Evolutionary conservation across 2,888 invertebrate species (phyloP).

Genomic region (Seladonia tumulorum): DNA sequence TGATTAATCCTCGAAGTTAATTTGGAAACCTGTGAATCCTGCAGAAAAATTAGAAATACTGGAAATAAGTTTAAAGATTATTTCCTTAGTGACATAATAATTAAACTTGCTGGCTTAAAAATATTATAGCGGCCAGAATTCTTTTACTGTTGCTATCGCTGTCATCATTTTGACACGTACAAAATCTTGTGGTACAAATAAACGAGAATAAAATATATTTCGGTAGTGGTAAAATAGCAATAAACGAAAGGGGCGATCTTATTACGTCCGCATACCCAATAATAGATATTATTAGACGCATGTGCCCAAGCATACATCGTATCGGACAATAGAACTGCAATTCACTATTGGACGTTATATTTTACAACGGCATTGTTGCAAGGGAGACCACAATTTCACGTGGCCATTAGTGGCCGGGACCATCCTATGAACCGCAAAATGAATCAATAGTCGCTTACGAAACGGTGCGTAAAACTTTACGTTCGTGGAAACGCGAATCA

Average conservation of each 20-base stretch:
- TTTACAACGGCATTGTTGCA: constrained; percentile 10
- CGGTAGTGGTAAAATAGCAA: background rate
- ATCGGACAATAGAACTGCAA: background rate
- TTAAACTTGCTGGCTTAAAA: background rate
- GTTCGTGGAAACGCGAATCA: constrained; percentile 46
- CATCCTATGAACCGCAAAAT: constrained; percentile 42
- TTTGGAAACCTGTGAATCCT: background rate
- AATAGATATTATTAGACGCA: background rate
- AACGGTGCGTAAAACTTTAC: constrained; percentile 40
- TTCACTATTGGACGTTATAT: background rate
- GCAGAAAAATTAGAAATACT: background rate
- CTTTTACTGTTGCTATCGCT: no score
- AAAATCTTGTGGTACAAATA: background rate
- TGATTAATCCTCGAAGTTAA: background rate
- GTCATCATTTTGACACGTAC: background rate
- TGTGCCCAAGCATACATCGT: background rate
- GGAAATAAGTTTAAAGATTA: no score
- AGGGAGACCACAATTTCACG: constrained; percentile 27
- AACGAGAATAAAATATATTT: background rate
- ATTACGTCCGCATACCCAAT: background rate
- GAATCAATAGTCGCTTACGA: constrained; percentile 49
- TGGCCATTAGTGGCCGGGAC: constrained; percentile 14
- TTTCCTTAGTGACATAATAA: background rate
- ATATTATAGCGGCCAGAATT: background rate
- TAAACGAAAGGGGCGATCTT: background rate